Conservation (phyloP, 1,140 invertebrate species). For the Araneus ventricosus region DNA sequence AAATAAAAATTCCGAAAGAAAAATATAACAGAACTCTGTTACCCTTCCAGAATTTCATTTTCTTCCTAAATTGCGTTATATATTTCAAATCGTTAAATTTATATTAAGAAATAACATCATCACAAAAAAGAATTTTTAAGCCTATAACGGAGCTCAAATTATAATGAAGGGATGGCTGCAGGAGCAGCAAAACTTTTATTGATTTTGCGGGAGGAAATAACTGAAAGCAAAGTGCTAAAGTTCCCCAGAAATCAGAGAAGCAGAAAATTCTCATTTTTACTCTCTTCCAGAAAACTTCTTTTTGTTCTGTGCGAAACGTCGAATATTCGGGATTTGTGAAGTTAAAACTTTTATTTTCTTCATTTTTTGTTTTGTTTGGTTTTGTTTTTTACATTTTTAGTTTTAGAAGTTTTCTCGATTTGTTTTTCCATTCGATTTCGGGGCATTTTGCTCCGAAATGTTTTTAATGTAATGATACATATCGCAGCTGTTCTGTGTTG, state of each 20-base stretch:
- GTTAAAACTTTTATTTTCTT: not conserved
- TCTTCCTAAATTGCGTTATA: no score
- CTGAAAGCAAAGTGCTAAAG: not conserved
- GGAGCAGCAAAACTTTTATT: not conserved
- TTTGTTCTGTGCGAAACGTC: not conserved
- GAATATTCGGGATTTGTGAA: not conserved
- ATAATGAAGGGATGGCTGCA: not conserved
- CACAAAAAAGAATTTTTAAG: not conserved
- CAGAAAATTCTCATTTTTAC: slow-evolving; percentile 25
- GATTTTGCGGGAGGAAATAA: not conserved
- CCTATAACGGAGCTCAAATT: not conserved
- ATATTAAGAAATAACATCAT: not conserved
- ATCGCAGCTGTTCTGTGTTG: not conserved
- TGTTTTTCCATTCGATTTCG: not conserved
- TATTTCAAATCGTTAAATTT: no score
- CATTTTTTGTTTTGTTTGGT: not conserved
- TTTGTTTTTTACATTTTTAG: not conserved
- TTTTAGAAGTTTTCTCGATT: not conserved
- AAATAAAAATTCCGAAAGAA: no score
- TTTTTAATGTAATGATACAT: not conserved
- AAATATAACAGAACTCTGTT: no score
- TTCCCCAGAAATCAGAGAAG: not conserved
- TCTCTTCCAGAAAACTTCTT: not conserved
- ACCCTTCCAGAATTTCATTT: no score
- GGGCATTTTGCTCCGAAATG: not conserved